Evolutionary conservation across 2,888 invertebrate genomes (phyloP).

Genomic region (Eudemis profundana): DNA sequence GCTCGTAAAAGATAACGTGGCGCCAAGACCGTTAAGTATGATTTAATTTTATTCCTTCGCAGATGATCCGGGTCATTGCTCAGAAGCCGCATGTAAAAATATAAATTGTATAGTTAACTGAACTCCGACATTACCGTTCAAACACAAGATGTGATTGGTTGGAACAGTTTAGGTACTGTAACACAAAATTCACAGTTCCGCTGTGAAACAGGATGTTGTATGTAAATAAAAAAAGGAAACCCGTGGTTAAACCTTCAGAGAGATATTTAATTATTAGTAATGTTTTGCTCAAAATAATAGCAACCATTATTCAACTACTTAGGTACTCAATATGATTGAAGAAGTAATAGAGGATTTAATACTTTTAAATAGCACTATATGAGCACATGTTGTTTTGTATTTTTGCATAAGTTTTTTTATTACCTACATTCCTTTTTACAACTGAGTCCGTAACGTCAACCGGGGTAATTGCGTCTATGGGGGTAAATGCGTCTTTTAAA

Average conservation of each 20-base stretch:
- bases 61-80: slow-evolving; percentile 34
- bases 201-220: no score
- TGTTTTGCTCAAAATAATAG: slow-evolving; percentile 4
- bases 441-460: no score
- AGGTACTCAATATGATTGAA: not conserved
- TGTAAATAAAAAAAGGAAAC: no score
- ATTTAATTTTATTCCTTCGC: slow-evolving; percentile 38
- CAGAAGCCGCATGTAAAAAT: not conserved
- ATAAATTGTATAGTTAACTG: not conserved
- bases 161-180: not conserved
- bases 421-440: no score
- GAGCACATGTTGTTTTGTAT: no score
- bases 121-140: not conserved
- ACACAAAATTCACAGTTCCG: not conserved
- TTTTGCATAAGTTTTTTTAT: no score
- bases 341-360: not conserved
- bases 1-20: slow-evolving; percentile 41
- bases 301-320: not conserved
- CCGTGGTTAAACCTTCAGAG: not conserved
- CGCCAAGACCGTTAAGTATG: slow-evolving; percentile 36
- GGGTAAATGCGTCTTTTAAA: no score
- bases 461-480: no score
- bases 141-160: not conserved
- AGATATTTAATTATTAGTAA: not conserved
- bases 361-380: not conserved